phyloP scores from a whole-genome alignment of 2,888 invertebrate genomes.

The Micoletzkya japonica region DNA sequence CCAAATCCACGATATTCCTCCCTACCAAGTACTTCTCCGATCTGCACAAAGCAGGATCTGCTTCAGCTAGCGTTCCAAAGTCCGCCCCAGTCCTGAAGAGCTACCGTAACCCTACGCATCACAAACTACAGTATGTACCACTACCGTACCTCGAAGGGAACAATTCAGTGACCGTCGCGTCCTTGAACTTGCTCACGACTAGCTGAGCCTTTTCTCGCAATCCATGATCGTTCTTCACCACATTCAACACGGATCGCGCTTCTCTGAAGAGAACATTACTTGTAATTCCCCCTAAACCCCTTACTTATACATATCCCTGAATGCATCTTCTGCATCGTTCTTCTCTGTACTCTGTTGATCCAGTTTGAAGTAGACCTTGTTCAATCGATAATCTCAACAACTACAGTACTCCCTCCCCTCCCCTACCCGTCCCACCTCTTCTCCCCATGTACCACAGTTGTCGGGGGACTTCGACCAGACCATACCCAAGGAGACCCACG shows the following conservation, averaged over 20 bases:
- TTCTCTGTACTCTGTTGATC: slow-evolving; percentile 75
- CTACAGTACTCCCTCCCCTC: background rate
- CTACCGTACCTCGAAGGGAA: slow-evolving; percentile 18
- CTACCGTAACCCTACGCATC: too few species aligned
- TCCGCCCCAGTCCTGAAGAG: slow-evolving; percentile 40
- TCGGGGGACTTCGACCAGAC: slow-evolving; percentile 88
- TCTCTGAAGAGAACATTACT: slow-evolving; percentile 71
- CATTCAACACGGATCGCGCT: slow-evolving; percentile 79
- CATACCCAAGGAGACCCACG: slow-evolving; percentile 87
- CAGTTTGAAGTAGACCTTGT: slow-evolving; percentile 63
- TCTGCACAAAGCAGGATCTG: slow-evolving; percentile 12
- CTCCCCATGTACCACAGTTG: slow-evolving; percentile 78
- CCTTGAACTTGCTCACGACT: slow-evolving; percentile 49
- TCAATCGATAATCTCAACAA: slow-evolving; percentile 52
- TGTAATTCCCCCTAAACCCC: slow-evolving; percentile 9
- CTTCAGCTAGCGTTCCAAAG: slow-evolving; percentile 28
- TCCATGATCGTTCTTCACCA: slow-evolving; percentile 68
- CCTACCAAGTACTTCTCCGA: slow-evolving; percentile 49
- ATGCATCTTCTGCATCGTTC: slow-evolving; percentile 92
- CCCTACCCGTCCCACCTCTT: slow-evolving; percentile 37
- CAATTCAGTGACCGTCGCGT: slow-evolving; percentile 25
- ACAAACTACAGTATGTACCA: background rate
- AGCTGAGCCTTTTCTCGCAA: slow-evolving; percentile 46
- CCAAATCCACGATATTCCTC: too few species aligned
- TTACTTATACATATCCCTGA: slow-evolving; percentile 88